Base-by-base conservation (phyloP, 2,888 invertebrate species). In the Abrostola triplasia region DNA sequence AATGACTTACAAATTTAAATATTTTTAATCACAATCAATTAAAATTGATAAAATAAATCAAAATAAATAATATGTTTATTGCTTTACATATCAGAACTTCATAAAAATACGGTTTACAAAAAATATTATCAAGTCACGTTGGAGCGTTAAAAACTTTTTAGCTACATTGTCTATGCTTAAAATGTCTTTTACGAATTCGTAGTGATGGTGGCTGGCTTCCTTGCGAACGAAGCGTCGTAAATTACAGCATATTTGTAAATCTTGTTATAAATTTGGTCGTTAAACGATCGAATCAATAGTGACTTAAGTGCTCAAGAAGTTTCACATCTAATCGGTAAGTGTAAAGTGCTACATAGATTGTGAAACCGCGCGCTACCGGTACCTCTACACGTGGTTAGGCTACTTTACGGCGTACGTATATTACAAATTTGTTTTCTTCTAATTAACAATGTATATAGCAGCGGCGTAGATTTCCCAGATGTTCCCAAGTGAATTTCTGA, bases 191-290 rank as follows among this genome's bases (percentile, higher is more conserved):
- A 93, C 94, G 92, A 89, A 90, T 92, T 91, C 87, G 91, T 94
- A 94, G 94, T 93, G 94, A 94, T 93, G 95, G 94, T 94, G 94
- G 95, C 94, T 93, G 94, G 94, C 94, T 93, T 95, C 90, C 92
- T 94, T 92, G 93, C 92, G 88, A 90, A 90, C 91, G 88, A 92
- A 92, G 92, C 93, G 85, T 92, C 92, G 84, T 93, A 91, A 91
- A 89, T 92, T 93, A 86, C 89, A 86, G 79, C 79, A 86, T 85
- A 92, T 89, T 93, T 90, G 87, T 89, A 85, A 87, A 89, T 84
- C 87, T 89, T 88, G 82, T 82, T 82, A 72, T 82, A 85, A 82
- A 88, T 89, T 90, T 84, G 88, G 81, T 92, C 91, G 86, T 84
- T 61, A 69, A 87, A 85, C 90, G 90, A 87, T 91, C 88, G 78